These are phyloP conservation scores for Motacilla tschutschensis DNA, from an alignment of 2,113 vertebrate genomes.

Conservation along the genomic window DNA sequence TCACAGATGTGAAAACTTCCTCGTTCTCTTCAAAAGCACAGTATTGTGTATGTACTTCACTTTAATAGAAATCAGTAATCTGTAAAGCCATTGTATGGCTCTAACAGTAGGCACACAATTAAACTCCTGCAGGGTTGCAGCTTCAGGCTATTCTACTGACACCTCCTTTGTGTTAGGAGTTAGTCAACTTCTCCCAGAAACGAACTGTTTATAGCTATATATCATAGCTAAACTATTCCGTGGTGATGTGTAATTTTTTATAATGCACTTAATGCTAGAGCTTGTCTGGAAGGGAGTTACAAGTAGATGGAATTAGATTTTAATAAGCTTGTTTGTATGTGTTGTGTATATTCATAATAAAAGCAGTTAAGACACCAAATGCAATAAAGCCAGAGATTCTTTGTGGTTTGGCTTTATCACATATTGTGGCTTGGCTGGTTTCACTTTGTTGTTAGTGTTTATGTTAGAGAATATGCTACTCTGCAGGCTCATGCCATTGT, in stretches of 20 bases:
- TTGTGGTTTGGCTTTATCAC: background rate
- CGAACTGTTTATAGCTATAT: background rate
- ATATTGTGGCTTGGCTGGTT: background rate
- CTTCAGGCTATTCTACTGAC: background rate
- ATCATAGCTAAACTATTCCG: background rate
- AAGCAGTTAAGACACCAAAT: background rate
- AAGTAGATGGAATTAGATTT: background rate
- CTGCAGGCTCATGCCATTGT: background rate
- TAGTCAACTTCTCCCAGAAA: background rate
- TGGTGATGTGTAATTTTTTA: background rate
- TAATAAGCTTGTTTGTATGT: background rate
- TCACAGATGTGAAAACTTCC: background rate
- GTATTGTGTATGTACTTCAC: background rate
- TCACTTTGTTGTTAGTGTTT: background rate
- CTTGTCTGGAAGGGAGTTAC: background rate
- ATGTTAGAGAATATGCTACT: background rate
- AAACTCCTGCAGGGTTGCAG: background rate
- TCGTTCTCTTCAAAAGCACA: background rate
- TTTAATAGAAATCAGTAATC: background rate
- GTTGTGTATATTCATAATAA: background rate
- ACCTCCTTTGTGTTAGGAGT: background rate
- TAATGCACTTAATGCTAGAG: background rate
- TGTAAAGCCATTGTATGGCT: background rate
- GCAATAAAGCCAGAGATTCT: background rate
- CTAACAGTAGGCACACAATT: background rate